Percentiles rank a stretch among this genome's conserved stretches.
phyloP scores from a whole-genome alignment of 1,140 invertebrate species.

The Aphelenchoides fujianensis region DNA sequence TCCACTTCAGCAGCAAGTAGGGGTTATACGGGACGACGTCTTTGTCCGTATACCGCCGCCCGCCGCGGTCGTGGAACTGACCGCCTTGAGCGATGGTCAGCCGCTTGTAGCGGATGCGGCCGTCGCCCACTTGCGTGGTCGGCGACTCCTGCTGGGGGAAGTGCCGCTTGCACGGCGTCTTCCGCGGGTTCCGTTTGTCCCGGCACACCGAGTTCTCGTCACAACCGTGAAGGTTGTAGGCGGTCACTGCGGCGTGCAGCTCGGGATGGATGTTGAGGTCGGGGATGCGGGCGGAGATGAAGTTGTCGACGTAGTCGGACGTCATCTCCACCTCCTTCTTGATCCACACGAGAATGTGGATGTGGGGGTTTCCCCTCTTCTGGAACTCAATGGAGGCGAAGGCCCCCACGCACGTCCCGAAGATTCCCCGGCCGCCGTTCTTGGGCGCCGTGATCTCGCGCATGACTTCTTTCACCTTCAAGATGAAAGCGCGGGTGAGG shows the following conservation, averaged over 20 bases:
- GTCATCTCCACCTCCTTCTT: background rate
- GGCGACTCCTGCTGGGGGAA: background rate
- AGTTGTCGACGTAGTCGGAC: background rate
- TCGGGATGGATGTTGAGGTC: background rate
- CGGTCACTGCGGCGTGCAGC: background rate
- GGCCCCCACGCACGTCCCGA: background rate
- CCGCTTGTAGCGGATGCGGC: background rate
- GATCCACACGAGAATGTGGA: background rate
- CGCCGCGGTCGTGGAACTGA: background rate
- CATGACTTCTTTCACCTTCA: background rate
- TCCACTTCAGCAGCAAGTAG: background rate
- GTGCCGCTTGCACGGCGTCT: background rate
- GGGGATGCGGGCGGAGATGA: background rate
- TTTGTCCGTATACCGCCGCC: background rate
- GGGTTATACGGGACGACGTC: background rate
- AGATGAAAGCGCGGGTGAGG: background rate
- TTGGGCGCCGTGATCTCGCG: background rate
- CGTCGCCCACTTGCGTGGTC: background rate
- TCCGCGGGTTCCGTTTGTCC: background rate
- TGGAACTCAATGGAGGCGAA: background rate
- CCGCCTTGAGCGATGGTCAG: background rate
- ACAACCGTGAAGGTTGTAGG: background rate
- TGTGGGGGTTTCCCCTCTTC: background rate
- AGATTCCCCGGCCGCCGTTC: background rate
- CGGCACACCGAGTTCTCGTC: background rate